phyloP scores from a whole-genome alignment of 2,113 vertebrate genomes.

The Xenus cinereus region DNA sequence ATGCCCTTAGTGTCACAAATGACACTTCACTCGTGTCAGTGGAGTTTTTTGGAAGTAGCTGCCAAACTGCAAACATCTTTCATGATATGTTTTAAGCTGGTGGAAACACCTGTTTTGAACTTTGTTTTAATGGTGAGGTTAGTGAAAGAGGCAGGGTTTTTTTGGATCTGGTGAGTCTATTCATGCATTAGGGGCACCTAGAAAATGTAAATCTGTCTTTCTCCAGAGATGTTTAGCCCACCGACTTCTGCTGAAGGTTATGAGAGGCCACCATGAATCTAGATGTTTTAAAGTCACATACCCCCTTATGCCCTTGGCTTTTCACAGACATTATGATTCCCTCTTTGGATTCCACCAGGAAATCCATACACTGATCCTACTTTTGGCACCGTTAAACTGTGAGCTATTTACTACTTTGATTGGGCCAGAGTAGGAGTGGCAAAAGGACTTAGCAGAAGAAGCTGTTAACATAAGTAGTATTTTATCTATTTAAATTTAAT shows the following conservation, averaged over 20 bases:
- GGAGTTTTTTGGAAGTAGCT: neutral
- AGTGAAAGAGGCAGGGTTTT: neutral
- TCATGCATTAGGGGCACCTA: neutral
- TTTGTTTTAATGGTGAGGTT: neutral
- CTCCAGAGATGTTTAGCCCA: neutral
- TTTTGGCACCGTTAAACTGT: neutral
- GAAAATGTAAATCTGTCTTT: neutral
- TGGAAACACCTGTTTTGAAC: neutral
- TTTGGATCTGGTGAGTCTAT: neutral
- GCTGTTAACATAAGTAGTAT: neutral
- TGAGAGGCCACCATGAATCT: neutral
- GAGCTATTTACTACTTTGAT: neutral
- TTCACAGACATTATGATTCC: neutral
- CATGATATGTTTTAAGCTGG: neutral
- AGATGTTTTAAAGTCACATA: neutral
- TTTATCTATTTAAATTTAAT: constrained; percentile 9
- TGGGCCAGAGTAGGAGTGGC: neutral
- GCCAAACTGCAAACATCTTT: neutral
- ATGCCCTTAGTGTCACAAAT: neutral
- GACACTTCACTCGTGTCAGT: neutral
- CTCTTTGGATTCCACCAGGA: neutral
- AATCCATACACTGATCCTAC: neutral
- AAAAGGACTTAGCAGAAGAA: neutral
- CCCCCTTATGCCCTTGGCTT: neutral
- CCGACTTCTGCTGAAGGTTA: neutral